Base-by-base conservation (phyloP, 2,888 invertebrate species). In the Callinectes sapidus region DNA sequence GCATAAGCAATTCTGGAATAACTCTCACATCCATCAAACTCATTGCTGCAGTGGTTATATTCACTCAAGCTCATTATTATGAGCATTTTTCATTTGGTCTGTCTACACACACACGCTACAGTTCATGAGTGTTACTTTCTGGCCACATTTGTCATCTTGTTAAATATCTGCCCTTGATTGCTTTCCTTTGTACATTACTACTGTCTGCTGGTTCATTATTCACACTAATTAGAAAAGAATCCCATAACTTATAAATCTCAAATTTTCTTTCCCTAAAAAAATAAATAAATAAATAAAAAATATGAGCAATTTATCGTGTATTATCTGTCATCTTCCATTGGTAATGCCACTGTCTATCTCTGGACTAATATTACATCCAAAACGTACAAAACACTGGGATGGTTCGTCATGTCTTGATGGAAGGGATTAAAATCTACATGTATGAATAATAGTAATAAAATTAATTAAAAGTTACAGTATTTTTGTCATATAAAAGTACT, bases 381-480 rank as follows among this genome's bases (percentile, higher is more conserved):
- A 71, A 71, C 71, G 28, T 28, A 28, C 1, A n/a, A 71, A 71
- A n/a, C 71, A 71, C 71, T n/a, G 28, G 71, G 71, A 6, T 71
- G 23, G 8, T 71, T 23, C n/a, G n/a, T n/a, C 3, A 61, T 0
- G 18, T 61, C 5, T 35, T 81, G 81, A 81, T 81, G 81, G 81
- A 32, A 81, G 18, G 3, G 81, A 81, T 81, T 81, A 81, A 81
- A 81, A 81, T 28, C n/a, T 71, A 28, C 35, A 35, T 14, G 81
- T 81, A 35, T 81, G 23, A 28, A 71, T n/a, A 23, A 2, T n/a
- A 23, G 0, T n/a, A 71, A 71, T 81, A 35, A 81, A 81, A 81
- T 81, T 35, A 81, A 35, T 81, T 35, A 16, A 81, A 81, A 35
- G 81, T 81, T 32, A 77, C 81, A 81, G 32, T 81, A 81, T 81